Evolutionary conservation across 1,140 invertebrate species (phyloP).

Genomic region (Drosophila ironensis): DNA sequence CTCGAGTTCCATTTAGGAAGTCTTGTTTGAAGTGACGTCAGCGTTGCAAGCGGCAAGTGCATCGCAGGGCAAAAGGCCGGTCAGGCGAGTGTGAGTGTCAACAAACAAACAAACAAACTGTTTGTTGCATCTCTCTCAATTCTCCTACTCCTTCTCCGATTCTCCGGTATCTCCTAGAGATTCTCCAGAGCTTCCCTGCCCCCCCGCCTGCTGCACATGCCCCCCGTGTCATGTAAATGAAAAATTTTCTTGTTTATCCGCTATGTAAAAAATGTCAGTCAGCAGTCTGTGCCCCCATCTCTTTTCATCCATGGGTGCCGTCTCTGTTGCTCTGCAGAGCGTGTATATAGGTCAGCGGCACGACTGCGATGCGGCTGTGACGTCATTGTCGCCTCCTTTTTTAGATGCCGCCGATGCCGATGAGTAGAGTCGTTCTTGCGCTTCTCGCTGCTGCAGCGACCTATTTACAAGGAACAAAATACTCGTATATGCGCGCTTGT

Average conservation of each 20-base stretch:
- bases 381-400: conserved; percentile 67
- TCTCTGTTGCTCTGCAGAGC: conserved; percentile 13
- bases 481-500: no score
- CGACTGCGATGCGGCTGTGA: conserved; percentile 53
- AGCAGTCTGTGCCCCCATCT: conserved; percentile 19
- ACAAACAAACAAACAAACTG: conserved; percentile 23
- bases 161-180: no score
- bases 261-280: conserved; percentile 34
- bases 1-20: neutral
- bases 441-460: conserved; percentile 45
- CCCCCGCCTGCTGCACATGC: no score
- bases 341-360: conserved; percentile 75
- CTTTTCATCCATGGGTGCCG: neutral
- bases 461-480: conserved; percentile 56
- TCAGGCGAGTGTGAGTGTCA: neutral
- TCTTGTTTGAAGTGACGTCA: conserved; percentile 24
- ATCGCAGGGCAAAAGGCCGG: neutral
- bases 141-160: no score
- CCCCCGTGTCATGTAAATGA: neutral
- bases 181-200: no score
- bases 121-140: conserved; percentile 2
- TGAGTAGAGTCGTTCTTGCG: conserved; percentile 14
- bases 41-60: conserved; percentile 4
- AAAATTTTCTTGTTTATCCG: conserved; percentile 4
- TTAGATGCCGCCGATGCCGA: conserved; percentile 38